A percentile compares a stretch with the other conserved stretches of the same genome.
Conservation (phyloP, 2,888 invertebrate genomes). For the Beris morrisii region DNA sequence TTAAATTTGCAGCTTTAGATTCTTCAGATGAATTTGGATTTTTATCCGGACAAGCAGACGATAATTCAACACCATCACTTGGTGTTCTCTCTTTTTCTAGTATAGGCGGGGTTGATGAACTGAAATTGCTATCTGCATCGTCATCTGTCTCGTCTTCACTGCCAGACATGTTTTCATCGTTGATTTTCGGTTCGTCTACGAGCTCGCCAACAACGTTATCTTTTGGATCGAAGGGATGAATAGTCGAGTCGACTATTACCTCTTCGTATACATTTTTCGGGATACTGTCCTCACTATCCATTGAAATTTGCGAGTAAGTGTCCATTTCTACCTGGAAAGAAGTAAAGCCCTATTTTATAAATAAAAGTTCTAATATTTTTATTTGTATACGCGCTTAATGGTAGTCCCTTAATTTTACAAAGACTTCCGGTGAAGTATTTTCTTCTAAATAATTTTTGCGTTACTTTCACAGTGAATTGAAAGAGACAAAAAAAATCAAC, state of each 20-base stretch:
- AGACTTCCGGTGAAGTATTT: no score
- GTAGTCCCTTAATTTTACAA: no score
- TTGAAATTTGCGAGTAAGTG: constrained; percentile 14
- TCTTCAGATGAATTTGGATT: constrained; percentile 8
- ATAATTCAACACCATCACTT: neutral
- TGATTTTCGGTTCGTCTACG: neutral
- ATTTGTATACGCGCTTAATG: no score
- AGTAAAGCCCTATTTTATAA: neutral
- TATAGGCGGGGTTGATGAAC: neutral
- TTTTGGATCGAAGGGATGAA: constrained; percentile 1
- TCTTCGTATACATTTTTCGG: constrained; percentile 12
- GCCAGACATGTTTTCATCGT: neutral
- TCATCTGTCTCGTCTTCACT: constrained; percentile 8
- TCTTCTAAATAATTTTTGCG: no score
- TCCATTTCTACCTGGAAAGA: constrained; percentile 15
- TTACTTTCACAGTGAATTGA: no score
- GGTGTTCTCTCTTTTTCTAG: neutral
- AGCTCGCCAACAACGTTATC: neutral
- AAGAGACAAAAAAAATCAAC: no score
- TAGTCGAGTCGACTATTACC: constrained; percentile 14
- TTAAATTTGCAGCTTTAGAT: constrained; percentile 28
- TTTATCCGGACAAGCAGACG: constrained; percentile 2
- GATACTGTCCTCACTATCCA: constrained; percentile 15
- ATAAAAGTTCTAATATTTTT: no score
- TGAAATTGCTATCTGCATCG: constrained; percentile 6